Percentiles rank a stretch among this genome's conserved stretches.
These are phyloP conservation scores for Cabera pusaria DNA, from an alignment of 2,888 invertebrate genomes.

Conservation along the genomic window DNA sequence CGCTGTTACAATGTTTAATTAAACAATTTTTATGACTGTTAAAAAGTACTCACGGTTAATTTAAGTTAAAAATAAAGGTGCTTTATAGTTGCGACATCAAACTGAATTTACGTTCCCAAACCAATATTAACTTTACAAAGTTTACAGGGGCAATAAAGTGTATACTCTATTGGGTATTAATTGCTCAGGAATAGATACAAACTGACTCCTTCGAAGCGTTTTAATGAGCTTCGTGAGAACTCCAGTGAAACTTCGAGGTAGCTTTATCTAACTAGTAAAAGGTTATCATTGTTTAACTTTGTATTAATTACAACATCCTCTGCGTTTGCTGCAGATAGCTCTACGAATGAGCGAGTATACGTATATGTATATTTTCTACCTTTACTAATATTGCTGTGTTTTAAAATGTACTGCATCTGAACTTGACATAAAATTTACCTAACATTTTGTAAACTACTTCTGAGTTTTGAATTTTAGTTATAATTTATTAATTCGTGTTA, in stretches of 20 bases:
- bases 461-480: too few species aligned
- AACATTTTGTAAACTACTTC: too few species aligned
- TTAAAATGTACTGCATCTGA: too few species aligned
- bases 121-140: constrained; percentile 20
- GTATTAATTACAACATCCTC: constrained; percentile 23
- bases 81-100: constrained; percentile 10
- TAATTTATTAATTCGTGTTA: too few species aligned
- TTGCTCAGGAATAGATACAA: constrained; percentile 13
- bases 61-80: background rate
- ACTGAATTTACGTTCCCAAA: constrained; percentile 12
- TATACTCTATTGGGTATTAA: constrained; percentile 16
- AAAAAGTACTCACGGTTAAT: background rate
- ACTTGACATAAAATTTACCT: too few species aligned
- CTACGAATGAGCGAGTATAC: too few species aligned
- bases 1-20: background rate
- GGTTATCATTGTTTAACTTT: constrained; percentile 27
- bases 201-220: constrained; percentile 11
- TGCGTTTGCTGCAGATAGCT: constrained; percentile 1
- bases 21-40: background rate
- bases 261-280: constrained; percentile 25
- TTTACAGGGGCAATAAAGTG: constrained; percentile 20
- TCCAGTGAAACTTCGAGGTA: constrained; percentile 21
- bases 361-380: too few species aligned
- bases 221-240: constrained; percentile 29
- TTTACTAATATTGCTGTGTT: too few species aligned